Evolutionary conservation across 1,140 invertebrate genomes (phyloP), one percentile per base, ranked within the genome.

Genomic region (Ctenoplectra terminalis): DNA sequence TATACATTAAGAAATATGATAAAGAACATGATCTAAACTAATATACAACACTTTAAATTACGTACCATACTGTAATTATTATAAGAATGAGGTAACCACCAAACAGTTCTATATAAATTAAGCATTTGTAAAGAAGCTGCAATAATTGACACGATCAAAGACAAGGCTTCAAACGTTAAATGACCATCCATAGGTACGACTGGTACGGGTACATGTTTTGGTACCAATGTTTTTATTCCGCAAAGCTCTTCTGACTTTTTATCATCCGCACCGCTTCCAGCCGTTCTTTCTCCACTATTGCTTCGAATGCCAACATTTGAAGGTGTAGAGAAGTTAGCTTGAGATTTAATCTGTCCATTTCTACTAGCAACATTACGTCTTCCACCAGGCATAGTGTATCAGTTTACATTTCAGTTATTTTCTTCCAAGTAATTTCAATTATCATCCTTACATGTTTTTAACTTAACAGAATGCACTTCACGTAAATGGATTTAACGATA

Each of bases 41-140:
- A 74, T 77, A 37, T 75, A 43, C 73, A 93, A 94, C 46, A 74
- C 61, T 77, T 74, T 26, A 11, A 40, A 58, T 90, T 74, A 94
- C 95, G 94, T 94, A 99, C 98, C 96, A 99, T 96, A 85, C 97
- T 96, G 93, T 98, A 97, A 87, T 96, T 96, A 84, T 96, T 97
- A 91, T 98, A 96, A 4, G 98, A 98, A 89, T 99, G 96, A 26
- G 98, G 98, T 37, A 99, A 92, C 98, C 99, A 99, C 98, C 98
- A 99, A n/a, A 98, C 97, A 48, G 98, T 99, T 81, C 97, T 96
- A 91, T 99, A 99, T 15, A 99, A 94, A 94, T 99, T 98, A 23
- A 99, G 95, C 92, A 99, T 98, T 94, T 99, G 99, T 29, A 98
- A 94, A 64, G 95, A 95, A 23, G 95, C 95, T 43, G 96, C 96